Evolutionary conservation across 2,113 vertebrate species (phyloP).

Genomic region (Crotophaga sulcirostris): DNA sequence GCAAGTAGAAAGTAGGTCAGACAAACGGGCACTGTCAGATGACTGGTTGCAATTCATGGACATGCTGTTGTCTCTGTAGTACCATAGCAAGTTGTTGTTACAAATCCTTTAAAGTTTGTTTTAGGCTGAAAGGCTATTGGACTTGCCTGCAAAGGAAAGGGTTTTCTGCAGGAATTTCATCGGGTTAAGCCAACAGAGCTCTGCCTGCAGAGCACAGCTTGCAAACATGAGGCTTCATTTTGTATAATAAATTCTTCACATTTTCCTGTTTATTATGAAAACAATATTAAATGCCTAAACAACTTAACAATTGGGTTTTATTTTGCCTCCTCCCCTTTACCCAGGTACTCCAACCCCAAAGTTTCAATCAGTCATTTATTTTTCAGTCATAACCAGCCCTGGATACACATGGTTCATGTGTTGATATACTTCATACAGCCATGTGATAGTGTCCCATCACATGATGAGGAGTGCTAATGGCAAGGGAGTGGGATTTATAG

Average conservation of each 20-base stretch:
- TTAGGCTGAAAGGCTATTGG: constrained; percentile 29
- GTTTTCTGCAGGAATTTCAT: constrained; percentile 40
- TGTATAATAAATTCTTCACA: background rate
- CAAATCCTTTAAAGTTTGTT: constrained; percentile 44
- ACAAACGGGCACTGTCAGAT: background rate
- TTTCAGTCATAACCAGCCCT: background rate
- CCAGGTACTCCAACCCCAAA: background rate
- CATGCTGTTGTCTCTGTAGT: background rate
- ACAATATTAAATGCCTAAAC: background rate
- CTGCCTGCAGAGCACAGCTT: background rate
- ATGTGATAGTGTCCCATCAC: accelerated
- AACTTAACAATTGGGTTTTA: background rate
- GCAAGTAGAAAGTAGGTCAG: constrained; percentile 27
- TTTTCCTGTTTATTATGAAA: constrained; percentile 1
- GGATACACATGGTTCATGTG: background rate
- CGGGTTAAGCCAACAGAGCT: constrained; percentile 1
- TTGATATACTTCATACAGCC: background rate
- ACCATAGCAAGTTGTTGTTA: background rate
- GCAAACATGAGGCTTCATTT: background rate
- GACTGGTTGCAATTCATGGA: background rate
- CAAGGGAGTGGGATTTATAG: background rate
- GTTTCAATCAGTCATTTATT: background rate
- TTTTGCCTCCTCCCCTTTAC: background rate
- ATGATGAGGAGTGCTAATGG: accelerated
- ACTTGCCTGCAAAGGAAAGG: background rate